Evolutionary conservation across 2,888 invertebrate species (phyloP).

Genomic region (Athalia rosae): DNA sequence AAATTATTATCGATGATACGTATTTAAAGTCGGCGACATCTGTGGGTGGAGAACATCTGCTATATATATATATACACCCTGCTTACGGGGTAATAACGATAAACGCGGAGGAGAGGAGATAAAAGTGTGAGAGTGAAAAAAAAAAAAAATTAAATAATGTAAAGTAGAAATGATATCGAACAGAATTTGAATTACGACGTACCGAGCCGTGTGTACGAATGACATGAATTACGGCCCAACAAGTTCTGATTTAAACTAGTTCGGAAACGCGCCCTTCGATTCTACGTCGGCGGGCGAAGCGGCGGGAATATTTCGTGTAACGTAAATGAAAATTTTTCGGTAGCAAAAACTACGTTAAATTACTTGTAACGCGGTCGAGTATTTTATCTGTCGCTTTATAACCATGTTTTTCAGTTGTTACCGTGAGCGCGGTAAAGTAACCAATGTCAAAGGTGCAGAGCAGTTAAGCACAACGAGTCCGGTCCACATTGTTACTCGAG

Average conservation of each 20-base stretch:
- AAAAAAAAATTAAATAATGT: background rate
- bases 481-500: conserved; percentile 30
- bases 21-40: background rate
- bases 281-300: too few relatives aligned
- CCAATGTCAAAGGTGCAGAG: conserved; percentile 36
- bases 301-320: too few relatives aligned
- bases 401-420: background rate
- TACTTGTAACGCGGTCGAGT: background rate
- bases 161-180: background rate
- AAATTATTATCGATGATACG: conserved; percentile 25
- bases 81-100: too few relatives aligned
- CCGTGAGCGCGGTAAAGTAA: conserved; percentile 23
- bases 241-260: too few relatives aligned
- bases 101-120: too few relatives aligned
- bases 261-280: too few relatives aligned
- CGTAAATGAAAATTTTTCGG: conserved; percentile 25
- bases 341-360: background rate
- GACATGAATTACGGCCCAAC: too few relatives aligned
- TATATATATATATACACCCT: too few relatives aligned
- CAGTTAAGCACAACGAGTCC: conserved; percentile 41
- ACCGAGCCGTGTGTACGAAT: too few relatives aligned
- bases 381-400: conserved; percentile 17
- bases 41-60: conserved; percentile 34
- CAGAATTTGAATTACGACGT: too few relatives aligned
- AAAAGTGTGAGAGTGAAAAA: too few relatives aligned